Base-by-base conservation (phyloP, 2,888 invertebrate genomes). In the Athrips mouffetella region DNA sequence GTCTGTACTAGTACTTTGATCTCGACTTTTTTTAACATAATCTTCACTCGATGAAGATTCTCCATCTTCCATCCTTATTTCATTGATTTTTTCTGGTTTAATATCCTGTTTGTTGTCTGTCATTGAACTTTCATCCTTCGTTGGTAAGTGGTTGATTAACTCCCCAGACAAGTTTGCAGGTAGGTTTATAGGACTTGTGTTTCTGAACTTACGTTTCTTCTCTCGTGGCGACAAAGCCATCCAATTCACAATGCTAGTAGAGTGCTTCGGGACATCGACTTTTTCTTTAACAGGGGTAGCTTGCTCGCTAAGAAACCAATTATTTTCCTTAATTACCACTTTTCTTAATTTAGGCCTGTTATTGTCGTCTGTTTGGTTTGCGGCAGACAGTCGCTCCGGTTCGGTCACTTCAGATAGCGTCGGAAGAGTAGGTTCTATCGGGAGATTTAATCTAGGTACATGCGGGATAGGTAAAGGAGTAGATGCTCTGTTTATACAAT, bases 401-500 rank as follows among this genome's bases (percentile, higher is more conserved):
- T 86, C 88, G 7, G 76, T 64, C 48, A 80, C 57, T 65, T 87
- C 87, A 5, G 80, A 74, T 0, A 87, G 74, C 3, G 84, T 83
- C 1, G 87, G 80, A 33, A 87, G 60, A 31, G 72, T 73, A 13
- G 76, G 72, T 1, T 66, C 68, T 46, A 72, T 52, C 1, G 74
- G 66, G 37, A 84, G 54, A 49, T 80, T 69, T 8, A 85, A 59
- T 56, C 74, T 69, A 0, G 85, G 82, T 51, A 83, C 67, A 45
- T 63, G 72, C 2, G 66, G 45, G 1, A 60, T 53, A 10, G 80
- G 76, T 11, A 76, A 67, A 1, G 83, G 83, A 1, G 81, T 77
- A 1, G 78, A 60, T 42, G 72, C 55, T 64, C 77, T 65, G 45
- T 57, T 52, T 53, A 20, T 31, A 73, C 67, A 27, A 40, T 56